phyloP scores from a whole-genome alignment of 2,113 vertebrate species.

The Eurystomus gularis region DNA sequence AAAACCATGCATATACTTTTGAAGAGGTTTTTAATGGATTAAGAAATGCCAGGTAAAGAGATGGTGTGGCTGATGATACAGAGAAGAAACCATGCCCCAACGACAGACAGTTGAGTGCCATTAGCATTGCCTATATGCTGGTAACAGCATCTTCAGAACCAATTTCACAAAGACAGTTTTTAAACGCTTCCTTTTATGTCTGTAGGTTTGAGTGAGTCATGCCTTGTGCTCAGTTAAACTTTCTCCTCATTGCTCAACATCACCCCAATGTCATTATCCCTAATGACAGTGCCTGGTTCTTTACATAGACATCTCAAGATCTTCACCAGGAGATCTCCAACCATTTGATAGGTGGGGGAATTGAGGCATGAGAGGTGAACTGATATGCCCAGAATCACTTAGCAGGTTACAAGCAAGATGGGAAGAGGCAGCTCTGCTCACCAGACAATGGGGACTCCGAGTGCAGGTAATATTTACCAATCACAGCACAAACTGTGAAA shows the following conservation, averaged over 20 bases:
- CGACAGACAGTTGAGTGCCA: not conserved
- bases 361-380: not conserved
- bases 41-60: not conserved
- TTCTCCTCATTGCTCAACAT: conserved; percentile 42
- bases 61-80: not conserved
- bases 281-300: conserved; percentile 15
- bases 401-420: not conserved
- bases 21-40: not conserved
- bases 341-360: not conserved
- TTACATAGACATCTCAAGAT: not conserved
- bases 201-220: conserved; percentile 15
- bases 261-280: not conserved
- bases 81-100: not conserved
- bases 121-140: not conserved
- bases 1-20: not conserved
- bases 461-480: not conserved
- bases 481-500: not conserved
- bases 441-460: not conserved
- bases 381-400: not conserved
- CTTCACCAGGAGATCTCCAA: not conserved
- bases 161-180: conserved; percentile 9
- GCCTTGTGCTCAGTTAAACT: conserved; percentile 34
- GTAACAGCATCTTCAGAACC: conserved; percentile 14
- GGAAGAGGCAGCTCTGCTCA: not conserved
- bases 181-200: conserved; percentile 42